Base-by-base conservation (phyloP, 2,113 vertebrate species). In the Crotalus helleri region DNA sequence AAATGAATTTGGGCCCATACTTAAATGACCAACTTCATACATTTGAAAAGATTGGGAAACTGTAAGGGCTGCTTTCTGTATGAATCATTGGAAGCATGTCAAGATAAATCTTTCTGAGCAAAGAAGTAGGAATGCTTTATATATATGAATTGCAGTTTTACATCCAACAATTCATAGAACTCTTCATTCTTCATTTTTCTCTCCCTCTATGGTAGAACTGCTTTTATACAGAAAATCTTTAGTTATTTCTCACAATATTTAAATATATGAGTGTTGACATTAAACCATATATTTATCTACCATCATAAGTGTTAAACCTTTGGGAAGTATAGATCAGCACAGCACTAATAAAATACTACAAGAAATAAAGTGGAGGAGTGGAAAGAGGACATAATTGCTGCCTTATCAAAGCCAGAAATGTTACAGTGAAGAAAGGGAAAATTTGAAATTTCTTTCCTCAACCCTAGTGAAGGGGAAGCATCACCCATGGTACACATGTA, bases 271-370 rank as follows among this genome's bases (percentile, higher is more conserved):
- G 39, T 17, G 1, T 58, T 46, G 24, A 49, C 55, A 49, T 29
- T 91, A 86, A 59, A 85, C 29, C 57, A 86, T 59, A 88, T 88
- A 54, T 46, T 54, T 23, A 55, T 53, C 81, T 49, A 15, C 6
- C 24, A 44, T 49, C 15, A 49, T 44, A 91, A 26, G 24, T 59
- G 39, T 91, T 91, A 21, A n/a, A 39, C 24, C n/a, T 91, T 91
- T 59, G 29, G 57, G 46, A 13, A 87, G 5, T 87, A 49, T 87
- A 23, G 12, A 23, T 74, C 39, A 61, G 55, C 54, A 54, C 58
- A 46, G 90, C 87, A 85, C 44, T 59, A 26, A 92, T 93, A 58
- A 94, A 26, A 9, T 87, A 74, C 33, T 74, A 81, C 90, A 89
- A 46, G 86, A 59, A 94, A 88, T 29, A 54, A 9, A 24, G 19